phyloP scores from a whole-genome alignment of 2,797 vertebrate species.

The Glyptemys insculpta region DNA sequence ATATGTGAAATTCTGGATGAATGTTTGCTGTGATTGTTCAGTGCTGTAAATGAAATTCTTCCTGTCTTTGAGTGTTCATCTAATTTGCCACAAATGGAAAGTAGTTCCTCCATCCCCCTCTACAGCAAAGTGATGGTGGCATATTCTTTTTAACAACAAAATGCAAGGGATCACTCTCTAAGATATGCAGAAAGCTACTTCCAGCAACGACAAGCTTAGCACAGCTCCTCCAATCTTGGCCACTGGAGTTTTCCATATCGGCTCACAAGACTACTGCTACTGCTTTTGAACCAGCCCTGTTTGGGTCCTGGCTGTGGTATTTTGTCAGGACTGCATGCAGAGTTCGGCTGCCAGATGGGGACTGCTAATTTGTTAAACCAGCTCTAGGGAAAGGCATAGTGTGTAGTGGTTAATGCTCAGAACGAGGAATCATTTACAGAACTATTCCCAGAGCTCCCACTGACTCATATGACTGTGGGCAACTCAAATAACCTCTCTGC shows the following conservation, averaged over 20 bases:
- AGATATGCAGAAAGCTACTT: not conserved
- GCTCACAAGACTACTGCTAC: not conserved
- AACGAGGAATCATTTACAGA: not conserved
- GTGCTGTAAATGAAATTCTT: constrained; percentile 54
- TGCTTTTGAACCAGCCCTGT: not conserved
- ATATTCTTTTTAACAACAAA: constrained; percentile 25
- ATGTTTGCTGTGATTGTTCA: constrained; percentile 49
- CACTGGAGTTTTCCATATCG: not conserved
- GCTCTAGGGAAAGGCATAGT: not conserved
- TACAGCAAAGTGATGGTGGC: constrained; percentile 32
- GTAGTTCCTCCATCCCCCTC: constrained; percentile 18
- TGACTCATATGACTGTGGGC: not conserved
- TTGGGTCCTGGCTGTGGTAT: not conserved
- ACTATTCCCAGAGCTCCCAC: not conserved
- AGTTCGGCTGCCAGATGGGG: rapidly evolving
- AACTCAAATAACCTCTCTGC: not conserved
- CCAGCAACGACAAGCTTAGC: rapidly evolving
- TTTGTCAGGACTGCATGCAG: not conserved
- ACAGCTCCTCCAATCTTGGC: not conserved
- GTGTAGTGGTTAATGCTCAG: not conserved
- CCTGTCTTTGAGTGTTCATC: constrained; percentile 48
- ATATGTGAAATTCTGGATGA: constrained; percentile 19
- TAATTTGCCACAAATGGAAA: constrained; percentile 43
- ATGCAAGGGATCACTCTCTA: not conserved
- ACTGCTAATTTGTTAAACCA: not conserved